phyloP scores from a whole-genome alignment of 2,797 vertebrate genomes.

The Ataeniobius toweri region DNA sequence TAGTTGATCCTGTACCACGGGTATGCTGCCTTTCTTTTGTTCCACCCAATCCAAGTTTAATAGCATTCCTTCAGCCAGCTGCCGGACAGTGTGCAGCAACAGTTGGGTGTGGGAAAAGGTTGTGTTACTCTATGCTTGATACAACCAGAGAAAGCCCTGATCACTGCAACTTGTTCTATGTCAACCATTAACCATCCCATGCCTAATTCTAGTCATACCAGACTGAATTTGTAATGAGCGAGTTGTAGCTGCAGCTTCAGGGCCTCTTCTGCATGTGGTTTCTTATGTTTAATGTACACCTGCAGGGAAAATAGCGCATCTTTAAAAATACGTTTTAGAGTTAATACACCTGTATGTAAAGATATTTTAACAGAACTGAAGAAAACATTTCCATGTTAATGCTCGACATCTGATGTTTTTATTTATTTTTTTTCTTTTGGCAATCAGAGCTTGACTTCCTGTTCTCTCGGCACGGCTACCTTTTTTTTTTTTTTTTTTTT shows the following conservation, averaged over 20 bases:
- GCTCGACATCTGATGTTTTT: background rate
- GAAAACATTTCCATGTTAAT: background rate
- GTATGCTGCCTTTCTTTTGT: conserved; percentile 15
- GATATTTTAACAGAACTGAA: background rate
- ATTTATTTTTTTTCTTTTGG: background rate
- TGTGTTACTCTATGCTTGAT: background rate
- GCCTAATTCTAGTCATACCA: background rate
- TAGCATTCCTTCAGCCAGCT: too few species aligned
- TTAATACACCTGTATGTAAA: too few species aligned
- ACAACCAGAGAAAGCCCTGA: background rate
- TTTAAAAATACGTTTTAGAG: background rate
- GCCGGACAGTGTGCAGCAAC: too few species aligned
- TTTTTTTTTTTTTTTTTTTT: background rate
- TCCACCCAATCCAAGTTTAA: background rate
- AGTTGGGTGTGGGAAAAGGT: background rate
- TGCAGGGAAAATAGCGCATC: background rate
- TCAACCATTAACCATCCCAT: background rate
- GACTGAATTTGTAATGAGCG: background rate
- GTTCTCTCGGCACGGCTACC: too few species aligned
- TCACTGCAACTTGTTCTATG: background rate
- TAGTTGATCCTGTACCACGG: background rate
- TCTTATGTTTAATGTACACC: background rate
- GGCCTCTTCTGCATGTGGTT: background rate
- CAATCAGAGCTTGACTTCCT: too few species aligned
- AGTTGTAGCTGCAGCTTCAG: background rate